These are phyloP conservation scores for Cercopithecus hamlyni DNA, from an alignment of 2,797 vertebrate species.

Conservation along the genomic window DNA sequence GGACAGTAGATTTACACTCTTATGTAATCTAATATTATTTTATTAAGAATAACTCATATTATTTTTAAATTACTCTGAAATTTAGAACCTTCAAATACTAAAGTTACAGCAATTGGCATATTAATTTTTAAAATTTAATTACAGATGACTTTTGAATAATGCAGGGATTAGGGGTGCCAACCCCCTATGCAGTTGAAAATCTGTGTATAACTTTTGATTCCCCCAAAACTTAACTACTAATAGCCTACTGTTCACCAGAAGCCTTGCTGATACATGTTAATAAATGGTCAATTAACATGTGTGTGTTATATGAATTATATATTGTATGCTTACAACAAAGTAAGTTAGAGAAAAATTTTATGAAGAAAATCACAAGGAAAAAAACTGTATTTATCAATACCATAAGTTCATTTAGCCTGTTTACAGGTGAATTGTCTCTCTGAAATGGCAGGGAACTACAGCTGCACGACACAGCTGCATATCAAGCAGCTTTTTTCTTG, in stretches of 20 bases:
- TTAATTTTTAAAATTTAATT: constrained; percentile 15
- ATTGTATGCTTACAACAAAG: not conserved
- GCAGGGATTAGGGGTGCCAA: not conserved
- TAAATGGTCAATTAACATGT: not conserved
- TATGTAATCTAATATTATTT: not conserved
- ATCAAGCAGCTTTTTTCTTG: not conserved
- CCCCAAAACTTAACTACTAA: not conserved
- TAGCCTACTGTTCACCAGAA: not conserved
- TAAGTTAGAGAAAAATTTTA: not conserved
- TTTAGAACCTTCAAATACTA: constrained; percentile 35
- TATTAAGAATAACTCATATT: not conserved
- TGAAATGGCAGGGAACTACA: not conserved
- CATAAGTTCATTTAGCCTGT: not conserved
- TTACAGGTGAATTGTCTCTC: not conserved
- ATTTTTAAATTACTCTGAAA: constrained; percentile 45
- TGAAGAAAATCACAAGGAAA: not conserved
- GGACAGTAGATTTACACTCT: not conserved
- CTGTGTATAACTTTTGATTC: not conserved
- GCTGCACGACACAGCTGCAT: not conserved
- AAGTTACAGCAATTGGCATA: constrained; percentile 26
- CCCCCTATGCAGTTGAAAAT: not conserved
- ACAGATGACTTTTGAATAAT: not conserved
- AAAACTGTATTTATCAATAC: not conserved
- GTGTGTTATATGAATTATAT: not conserved
- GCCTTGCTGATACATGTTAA: not conserved